Conservation (phyloP, 2,113 vertebrate species). For the Dromiciops gliroides region DNA sequence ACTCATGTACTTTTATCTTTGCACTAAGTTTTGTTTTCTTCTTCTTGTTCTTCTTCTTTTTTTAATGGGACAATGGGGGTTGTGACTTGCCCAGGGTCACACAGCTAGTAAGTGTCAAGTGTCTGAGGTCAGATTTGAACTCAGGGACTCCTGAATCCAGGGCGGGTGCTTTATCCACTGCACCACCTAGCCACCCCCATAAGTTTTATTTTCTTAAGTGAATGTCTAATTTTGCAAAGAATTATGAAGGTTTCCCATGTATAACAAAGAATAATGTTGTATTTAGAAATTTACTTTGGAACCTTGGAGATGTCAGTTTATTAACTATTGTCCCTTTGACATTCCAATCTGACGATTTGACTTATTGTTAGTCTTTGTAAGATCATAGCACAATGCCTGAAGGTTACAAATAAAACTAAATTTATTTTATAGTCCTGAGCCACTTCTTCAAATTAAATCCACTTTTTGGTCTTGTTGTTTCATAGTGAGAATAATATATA, state of each 20-base stretch:
- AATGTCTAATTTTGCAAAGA: background rate
- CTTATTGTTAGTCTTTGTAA: background rate
- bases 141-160: too few relatives aligned
- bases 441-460: background rate
- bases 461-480: background rate
- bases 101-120: too few relatives aligned
- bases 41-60: too few relatives aligned
- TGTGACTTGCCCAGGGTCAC: too few relatives aligned
- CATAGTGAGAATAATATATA: background rate
- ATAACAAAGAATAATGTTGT: conserved; percentile 11
- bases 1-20: background rate
- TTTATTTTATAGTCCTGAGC: background rate
- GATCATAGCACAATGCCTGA: background rate
- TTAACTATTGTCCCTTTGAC: background rate
- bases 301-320: conserved; percentile 40
- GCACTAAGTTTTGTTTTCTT: background rate
- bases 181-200: too few relatives aligned
- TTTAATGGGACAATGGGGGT: too few relatives aligned
- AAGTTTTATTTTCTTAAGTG: background rate
- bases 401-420: background rate
- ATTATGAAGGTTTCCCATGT: background rate
- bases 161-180: too few relatives aligned
- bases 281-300: conserved; percentile 37
- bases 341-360: background rate
- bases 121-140: too few relatives aligned